Evolutionary conservation across 1,140 invertebrate genomes (phyloP), one percentile per base, ranked within the genome.

Genomic region (Brachionus sp.): DNA sequence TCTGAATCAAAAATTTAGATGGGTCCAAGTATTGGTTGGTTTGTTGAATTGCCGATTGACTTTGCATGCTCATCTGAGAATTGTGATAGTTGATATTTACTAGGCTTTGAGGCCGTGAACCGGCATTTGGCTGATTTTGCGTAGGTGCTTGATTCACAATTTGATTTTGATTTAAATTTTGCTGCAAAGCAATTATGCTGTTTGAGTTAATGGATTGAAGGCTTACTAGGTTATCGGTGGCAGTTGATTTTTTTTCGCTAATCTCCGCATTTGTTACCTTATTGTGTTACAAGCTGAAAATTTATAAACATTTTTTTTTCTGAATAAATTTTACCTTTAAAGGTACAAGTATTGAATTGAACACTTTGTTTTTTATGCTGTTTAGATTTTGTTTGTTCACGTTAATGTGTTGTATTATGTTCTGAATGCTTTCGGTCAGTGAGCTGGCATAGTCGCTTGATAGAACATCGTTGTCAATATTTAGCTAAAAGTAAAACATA

Each of bases 111-210:
- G 66, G 35, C 16, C 37, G 16, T 5, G 50, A 57, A 19, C 19
- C 16, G 16, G n/a, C 50, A 57, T 57, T 57, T 42, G 39, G n/a
- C 50, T 57, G 50, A 23, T 19, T 9, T n/a, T 23, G 37, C 16
- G 16, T 16, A 3, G 66, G 66, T n/a, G 37, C n/a, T 39, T 39
- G 16, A 33, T 10, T 5, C 5, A 12, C 33, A 37, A 39, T 39
- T 70, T 70, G 66, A 16, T 39, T 70, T n/a, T 70, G 66, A 16
- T 37, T 70, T 19, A 70, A 37, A 70, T 70, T 70, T 70, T 70
- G 66, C 37, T 70, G 66, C 9, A 70, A 16, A 70, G 66, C 66
- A 6, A 35, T 12, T 5, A 70, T 42, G n/a, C 19, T 70, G 37
- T 13, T 70, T 39, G 35, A 70, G 35, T 37, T 70, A 6, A 70